Evolutionary conservation across 2,888 invertebrate species (phyloP), one percentile per base, ranked within the genome.

Genomic region (Blera fallax): DNA sequence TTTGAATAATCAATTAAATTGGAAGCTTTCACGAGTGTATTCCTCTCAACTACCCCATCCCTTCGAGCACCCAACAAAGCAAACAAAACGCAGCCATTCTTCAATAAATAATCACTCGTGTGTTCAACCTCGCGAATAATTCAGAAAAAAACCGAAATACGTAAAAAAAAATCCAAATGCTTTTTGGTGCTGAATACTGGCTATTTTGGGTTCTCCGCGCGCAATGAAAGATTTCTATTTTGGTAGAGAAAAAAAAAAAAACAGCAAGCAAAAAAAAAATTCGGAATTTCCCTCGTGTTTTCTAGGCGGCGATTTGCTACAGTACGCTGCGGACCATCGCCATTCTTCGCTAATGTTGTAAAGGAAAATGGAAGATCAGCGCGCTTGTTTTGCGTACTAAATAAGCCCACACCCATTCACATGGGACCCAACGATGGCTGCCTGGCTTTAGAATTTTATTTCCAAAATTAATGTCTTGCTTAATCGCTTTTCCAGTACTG

Each of bases 401-500:
- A 67, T 50, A 34, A 52, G 54, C 73, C 67, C 74, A 73, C 79
- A 65, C 52, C 60, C 73, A 69, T 70, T 70, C 45, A 8, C 27
- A 18, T 21, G 45, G 45, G 18, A 24, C 21, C 32, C 40, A 54
- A 8, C 16, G 54, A 29, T 72, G 48, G 6, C 50, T 73, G 40
- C 37, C 64, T 80, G 67, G 74, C 65, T 77, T 72, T 50, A 70
- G 56, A 62, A 56, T 72, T 77, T 70, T 45, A 77, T 77, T 77
- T 82, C 77, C 56, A 64, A 77, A 76, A 80, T 84, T 79, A 80
- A 84, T 84, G 79, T 79, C 64, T 79, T 84, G 69, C 83, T 79
- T 84, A 84, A 84, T 84, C 74, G 84, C 50, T 84, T 84, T 84
- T 84, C 84, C 84, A 84, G 84, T 84, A 80, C 79, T 62, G 45